Conservation (phyloP, 2,113 vertebrate species). For the Girardinichthys multiradiatus region DNA sequence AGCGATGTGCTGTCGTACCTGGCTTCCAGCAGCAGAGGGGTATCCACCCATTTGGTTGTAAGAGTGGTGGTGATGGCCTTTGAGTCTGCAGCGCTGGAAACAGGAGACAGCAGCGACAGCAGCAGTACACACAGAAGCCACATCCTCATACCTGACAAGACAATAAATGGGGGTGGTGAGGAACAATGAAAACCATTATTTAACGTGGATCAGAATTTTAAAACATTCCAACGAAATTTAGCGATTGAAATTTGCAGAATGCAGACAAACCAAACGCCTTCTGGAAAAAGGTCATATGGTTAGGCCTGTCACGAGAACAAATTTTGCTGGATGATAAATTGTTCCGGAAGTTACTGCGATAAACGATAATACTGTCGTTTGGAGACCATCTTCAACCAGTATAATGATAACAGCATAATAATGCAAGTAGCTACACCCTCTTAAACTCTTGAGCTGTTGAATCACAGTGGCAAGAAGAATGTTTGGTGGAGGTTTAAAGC, state of each 20-base stretch:
- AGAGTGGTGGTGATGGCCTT: conserved; percentile 96
- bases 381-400: no score
- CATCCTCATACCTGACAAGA: conserved; percentile 79
- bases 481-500: no score
- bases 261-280: no score
- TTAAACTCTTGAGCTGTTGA: background rate
- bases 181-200: background rate
- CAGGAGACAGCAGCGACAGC: conserved; percentile 78
- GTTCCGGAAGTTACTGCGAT: no score
- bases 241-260: no score
- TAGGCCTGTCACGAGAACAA: no score
- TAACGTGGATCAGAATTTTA: background rate
- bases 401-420: no score
- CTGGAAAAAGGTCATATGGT: no score
- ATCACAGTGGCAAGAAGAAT: background rate
- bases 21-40: conserved; percentile 91
- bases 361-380: no score
- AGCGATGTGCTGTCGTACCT: conserved; percentile 79
- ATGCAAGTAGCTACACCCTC: no score
- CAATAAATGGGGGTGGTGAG: background rate
- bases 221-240: background rate
- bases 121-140: conserved; percentile 75
- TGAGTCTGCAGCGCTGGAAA: conserved; percentile 84
- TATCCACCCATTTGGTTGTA: conserved; percentile 92
- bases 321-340: no score